Conservation (phyloP, 2,113 vertebrate species). For the Oryctolagus cuniculus region mOryCun1.1 NC_091453.1:65955501-65956000, state of each 20-base stretch:
- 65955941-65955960: background rate
- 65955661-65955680: background rate
- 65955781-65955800: background rate
- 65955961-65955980: background rate
- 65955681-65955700: background rate
- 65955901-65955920: background rate
- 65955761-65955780: background rate
- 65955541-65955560: background rate
- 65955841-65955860: background rate
- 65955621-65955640: background rate
- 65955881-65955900: constrained; percentile 39
- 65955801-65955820: background rate
- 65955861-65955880: background rate
- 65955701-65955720: background rate
- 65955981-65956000: background rate
- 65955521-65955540: background rate
- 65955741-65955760: background rate
- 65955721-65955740: background rate
- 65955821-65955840: background rate
- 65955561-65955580: background rate
- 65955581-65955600: background rate
- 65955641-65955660: background rate
- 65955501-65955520: background rate
- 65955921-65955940: background rate
- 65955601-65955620: background rate